A percentile compares a stretch with the other conserved stretches of the same genome.
These are phyloP conservation scores for Oreochromis spilurus DNA, from an alignment of 2,113 vertebrate genomes.

Conservation along the genomic window DNA sequence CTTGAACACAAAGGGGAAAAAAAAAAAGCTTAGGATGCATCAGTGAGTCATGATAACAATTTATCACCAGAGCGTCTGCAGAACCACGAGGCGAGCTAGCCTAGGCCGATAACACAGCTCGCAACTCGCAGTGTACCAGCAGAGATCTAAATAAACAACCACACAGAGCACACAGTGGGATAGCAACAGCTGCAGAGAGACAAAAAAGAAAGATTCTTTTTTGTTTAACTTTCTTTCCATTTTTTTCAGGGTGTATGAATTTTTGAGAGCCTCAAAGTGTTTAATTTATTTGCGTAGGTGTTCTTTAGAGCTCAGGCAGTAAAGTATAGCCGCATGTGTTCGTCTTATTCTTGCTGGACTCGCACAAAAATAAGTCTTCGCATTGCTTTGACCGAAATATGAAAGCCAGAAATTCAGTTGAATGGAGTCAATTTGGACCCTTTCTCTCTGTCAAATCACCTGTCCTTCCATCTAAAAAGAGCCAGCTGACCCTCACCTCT, in stretches of 20 bases:
- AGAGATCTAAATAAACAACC: not conserved
- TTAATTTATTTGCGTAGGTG: not conserved
- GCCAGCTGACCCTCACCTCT: slow-evolving; percentile 31
- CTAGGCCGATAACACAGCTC: not conserved
- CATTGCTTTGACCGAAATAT: not conserved
- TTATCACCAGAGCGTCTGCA: slow-evolving; percentile 24
- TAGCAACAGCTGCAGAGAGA: not conserved
- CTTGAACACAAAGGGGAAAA: slow-evolving; percentile 11
- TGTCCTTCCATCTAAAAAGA: slow-evolving; percentile 24
- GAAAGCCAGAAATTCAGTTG: not conserved
- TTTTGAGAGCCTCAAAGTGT: not conserved
- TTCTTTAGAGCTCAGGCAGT: not conserved
- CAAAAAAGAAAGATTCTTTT: not conserved
- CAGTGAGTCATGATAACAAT: slow-evolving; percentile 42
- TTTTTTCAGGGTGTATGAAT: not conserved
- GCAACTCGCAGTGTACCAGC: not conserved
- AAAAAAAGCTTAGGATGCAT: slow-evolving; percentile 35
- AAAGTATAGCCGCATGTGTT: not conserved
- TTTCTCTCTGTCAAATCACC: not conserved
- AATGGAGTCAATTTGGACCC: not conserved
- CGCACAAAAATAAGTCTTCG: not conserved
- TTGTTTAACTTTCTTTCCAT: not conserved
- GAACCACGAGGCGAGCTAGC: not conserved
- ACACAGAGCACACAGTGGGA: not conserved
- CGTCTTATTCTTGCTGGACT: not conserved